Evolutionary conservation across 2,113 vertebrate genomes (phyloP).

Genomic region (Datnioides undecimradiatus): DNA sequence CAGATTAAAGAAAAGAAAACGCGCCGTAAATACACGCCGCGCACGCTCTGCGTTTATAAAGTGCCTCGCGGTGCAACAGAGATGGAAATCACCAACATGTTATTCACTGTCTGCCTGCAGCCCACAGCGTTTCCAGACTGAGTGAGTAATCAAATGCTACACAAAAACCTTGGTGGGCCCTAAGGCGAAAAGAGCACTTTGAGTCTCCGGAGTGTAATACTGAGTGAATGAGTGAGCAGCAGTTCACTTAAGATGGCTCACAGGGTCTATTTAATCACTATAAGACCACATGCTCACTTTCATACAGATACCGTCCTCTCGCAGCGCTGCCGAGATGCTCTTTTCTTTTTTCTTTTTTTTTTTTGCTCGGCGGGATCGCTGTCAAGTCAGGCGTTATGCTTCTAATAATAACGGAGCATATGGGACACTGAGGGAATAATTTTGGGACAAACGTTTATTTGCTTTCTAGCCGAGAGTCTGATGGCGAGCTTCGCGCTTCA

Average conservation of each 20-base stretch:
- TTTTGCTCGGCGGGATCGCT: constrained; percentile 27
- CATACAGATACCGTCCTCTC: constrained; percentile 27
- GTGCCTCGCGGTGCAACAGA: constrained; percentile 40
- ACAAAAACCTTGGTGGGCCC: constrained; percentile 70
- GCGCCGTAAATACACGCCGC: constrained; percentile 4
- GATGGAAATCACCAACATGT: constrained; percentile 61
- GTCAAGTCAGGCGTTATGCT: neutral
- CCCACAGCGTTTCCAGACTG: constrained; percentile 47
- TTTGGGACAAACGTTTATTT: neutral
- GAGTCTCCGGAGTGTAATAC: constrained; percentile 58
- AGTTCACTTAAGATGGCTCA: constrained; percentile 58
- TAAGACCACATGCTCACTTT: constrained; percentile 53
- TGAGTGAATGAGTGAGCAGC: constrained; percentile 67
- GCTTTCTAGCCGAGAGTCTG: neutral
- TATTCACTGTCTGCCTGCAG: constrained; percentile 64
- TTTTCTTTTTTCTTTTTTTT: too few species aligned
- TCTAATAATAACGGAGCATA: constrained; percentile 6
- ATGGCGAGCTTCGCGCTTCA: neutral
- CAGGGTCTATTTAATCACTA: constrained; percentile 68
- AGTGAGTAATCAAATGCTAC: constrained; percentile 76
- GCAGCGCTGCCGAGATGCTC: constrained; percentile 47
- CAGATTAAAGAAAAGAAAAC: neutral
- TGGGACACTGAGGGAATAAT: neutral
- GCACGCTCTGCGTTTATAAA: constrained; percentile 48
- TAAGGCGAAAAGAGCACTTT: constrained; percentile 73